Evolutionary conservation across 2,888 invertebrate species (phyloP).

Genomic region (Willowsia nigromaculata): DNA sequence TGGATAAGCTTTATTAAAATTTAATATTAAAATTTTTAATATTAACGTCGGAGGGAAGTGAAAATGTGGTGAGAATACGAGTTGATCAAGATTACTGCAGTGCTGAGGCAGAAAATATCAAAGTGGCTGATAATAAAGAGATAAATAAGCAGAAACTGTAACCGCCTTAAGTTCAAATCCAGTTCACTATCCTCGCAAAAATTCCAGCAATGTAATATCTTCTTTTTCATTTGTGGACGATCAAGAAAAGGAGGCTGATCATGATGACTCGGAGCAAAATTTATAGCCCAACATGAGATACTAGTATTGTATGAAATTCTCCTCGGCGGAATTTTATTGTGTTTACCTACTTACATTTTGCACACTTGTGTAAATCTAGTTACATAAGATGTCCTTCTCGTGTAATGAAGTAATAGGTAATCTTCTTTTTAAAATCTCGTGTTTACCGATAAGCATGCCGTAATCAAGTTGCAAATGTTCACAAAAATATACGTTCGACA

Average conservation of each 20-base stretch:
- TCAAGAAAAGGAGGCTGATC: not conserved
- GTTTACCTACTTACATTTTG: constrained; percentile 5
- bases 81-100: not conserved
- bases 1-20: not conserved
- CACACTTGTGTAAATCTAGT: not conserved
- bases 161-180: not conserved
- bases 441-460: not conserved
- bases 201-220: constrained; percentile 53
- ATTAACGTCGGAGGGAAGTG: not conserved
- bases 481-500: not conserved
- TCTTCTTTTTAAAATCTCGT: not conserved
- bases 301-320: constrained; percentile 33
- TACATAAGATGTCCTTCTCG: too few species aligned
- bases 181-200: constrained; percentile 56
- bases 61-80: not conserved
- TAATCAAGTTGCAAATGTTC: not conserved
- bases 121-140: not conserved
- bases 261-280: constrained; percentile 51
- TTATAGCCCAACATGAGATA: constrained; percentile 45
- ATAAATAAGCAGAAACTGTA: not conserved
- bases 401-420: not conserved
- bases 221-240: not conserved
- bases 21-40: not conserved
- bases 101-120: too few species aligned
- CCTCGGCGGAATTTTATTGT: not conserved